Evolutionary conservation across 2,888 invertebrate genomes (phyloP), one percentile per base, ranked within the genome.

Genomic region (Julus scanicus): DNA sequence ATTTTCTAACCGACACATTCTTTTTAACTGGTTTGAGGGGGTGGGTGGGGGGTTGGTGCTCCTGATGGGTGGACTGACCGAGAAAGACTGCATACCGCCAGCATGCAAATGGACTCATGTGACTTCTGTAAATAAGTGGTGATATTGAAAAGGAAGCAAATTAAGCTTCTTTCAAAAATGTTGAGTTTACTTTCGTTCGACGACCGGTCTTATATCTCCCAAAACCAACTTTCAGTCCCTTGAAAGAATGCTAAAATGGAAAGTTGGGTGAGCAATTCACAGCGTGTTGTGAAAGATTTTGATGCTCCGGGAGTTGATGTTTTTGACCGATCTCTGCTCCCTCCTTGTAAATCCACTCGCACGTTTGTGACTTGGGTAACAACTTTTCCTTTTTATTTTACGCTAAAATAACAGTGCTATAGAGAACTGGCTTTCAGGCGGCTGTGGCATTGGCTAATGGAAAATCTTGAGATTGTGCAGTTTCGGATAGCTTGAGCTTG

Each of bases 241-340:
- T 71, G 20, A 71, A 57, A 71, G 63, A 71, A 71, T 71, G 20
- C 63, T 20, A 71, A 71, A 71, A 71, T 71, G 63, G 63, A 71
- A 71, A 71, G 63, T 71, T 71, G 63, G 63, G 20, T 71, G 63
- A 71, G 63, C 63, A 71, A 71, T 71, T 71, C 63, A 71, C 63
- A 71, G 63, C 63, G 20, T 71, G 63, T 71, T 71, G 63, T 71
- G 63, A 71, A 71, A 71, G 63, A 71, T 71, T 71, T 71, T 17
- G 63, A 71, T 71, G 63, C 63, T 71, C 63, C 63, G 20, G 63
- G 63, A 71, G 63, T 20, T 71, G 63, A 71, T 71, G 63, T 71
- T 71, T 71, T 71, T 71, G 63, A 71, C 63, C 63, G 63, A 71
- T 71, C 63, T 71, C 63, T 71, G 63, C 63, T 71, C 63, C 63